Evolutionary conservation across 2,113 vertebrate species (phyloP).

Genomic region (Protomyctophum bolini): DNA sequence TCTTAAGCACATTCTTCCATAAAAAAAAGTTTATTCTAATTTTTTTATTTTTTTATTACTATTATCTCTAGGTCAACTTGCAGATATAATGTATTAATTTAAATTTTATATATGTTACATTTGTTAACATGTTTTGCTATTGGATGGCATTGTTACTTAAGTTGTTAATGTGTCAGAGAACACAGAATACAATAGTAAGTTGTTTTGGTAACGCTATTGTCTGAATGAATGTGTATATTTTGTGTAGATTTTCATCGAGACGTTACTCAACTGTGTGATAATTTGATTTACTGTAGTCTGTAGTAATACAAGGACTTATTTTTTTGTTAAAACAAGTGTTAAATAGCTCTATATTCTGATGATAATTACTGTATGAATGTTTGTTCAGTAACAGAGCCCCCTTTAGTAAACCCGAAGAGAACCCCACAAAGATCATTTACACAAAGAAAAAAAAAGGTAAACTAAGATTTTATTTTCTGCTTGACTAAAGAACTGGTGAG

Average conservation of each 20-base stretch:
- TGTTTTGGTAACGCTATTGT: slow-evolving; percentile 11
- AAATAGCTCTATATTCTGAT: no score
- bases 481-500: no score
- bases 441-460: no score
- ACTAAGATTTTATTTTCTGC: no score
- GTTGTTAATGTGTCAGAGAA: slow-evolving; percentile 29
- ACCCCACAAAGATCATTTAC: no score
- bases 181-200: neutral
- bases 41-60: slow-evolving; percentile 36
- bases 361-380: no score
- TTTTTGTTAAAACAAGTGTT: no score
- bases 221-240: slow-evolving; percentile 13
- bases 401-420: no score
- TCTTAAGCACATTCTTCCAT: slow-evolving; percentile 45
- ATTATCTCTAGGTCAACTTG: slow-evolving; percentile 43
- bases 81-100: slow-evolving; percentile 57
- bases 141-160: slow-evolving; percentile 26
- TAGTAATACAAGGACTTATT: no score
- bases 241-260: slow-evolving; percentile 8
- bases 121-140: slow-evolving; percentile 44
- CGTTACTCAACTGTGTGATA: neutral
- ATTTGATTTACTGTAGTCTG: slow-evolving; percentile 8
- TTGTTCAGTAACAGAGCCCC: no score
- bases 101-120: slow-evolving; percentile 46
- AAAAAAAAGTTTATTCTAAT: slow-evolving; percentile 1